Evolutionary conservation across 2,113 vertebrate species (phyloP).

Genomic region (Myrmecobius fasciatus): DNA sequence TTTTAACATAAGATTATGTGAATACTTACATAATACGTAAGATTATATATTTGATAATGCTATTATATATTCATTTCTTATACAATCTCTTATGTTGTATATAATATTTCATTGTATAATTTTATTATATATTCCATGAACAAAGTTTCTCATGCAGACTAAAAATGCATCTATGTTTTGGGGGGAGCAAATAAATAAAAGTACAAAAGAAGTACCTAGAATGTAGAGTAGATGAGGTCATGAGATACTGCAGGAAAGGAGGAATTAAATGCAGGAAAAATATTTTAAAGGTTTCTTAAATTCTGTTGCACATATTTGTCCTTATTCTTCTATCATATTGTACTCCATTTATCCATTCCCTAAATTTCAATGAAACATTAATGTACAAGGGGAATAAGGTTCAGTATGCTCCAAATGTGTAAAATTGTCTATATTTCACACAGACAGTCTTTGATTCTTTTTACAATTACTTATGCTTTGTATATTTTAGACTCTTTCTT

Average conservation of each 20-base stretch:
- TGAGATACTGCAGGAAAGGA: not conserved
- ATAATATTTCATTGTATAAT: not conserved
- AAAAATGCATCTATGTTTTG: not conserved
- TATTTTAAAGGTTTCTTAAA: not conserved
- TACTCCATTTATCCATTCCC: not conserved
- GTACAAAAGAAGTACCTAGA: not conserved
- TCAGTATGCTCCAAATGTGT: not conserved
- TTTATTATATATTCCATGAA: not conserved
- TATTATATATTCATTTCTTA: not conserved
- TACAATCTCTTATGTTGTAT: no score
- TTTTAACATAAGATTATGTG: not conserved
- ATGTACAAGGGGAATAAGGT: not conserved
- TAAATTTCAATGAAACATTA: not conserved
- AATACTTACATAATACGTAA: not conserved
- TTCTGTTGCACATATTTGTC: not conserved
- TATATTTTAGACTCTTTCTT: not conserved
- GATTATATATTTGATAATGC: not conserved
- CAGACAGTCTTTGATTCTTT: not conserved
- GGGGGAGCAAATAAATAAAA: not conserved
- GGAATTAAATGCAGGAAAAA: not conserved
- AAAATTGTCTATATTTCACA: not conserved
- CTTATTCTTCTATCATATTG: not conserved
- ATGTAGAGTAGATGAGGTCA: not conserved
- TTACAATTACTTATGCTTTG: not conserved
- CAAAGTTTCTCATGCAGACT: not conserved